Conservation (phyloP, 2,113 vertebrate species). For the Damaliscus lunatus region DNA sequence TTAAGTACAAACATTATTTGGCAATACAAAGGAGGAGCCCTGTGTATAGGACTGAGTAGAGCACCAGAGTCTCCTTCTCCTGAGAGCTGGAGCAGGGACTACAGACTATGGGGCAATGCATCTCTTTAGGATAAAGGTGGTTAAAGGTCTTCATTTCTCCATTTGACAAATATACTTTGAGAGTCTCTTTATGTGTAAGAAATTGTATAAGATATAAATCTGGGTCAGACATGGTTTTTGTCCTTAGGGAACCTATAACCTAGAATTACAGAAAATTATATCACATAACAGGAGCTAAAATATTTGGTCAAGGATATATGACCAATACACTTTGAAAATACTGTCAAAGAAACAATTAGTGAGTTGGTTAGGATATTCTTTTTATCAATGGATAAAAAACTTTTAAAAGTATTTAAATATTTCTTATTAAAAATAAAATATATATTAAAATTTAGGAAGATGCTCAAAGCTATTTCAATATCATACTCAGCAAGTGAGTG, state of each 20-base stretch:
- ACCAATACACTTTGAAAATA: background rate
- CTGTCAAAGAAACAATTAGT: background rate
- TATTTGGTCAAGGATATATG: background rate
- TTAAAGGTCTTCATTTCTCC: background rate
- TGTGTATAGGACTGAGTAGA: background rate
- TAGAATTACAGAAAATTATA: constrained; percentile 18
- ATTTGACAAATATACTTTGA: background rate
- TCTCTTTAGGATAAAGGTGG: background rate
- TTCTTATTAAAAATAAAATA: constrained; percentile 34
- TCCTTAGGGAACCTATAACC: background rate
- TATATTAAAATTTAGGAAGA: background rate
- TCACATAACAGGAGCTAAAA: background rate
- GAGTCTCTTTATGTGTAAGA: background rate
- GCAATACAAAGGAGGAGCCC: background rate
- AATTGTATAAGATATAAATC: background rate
- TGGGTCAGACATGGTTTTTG: background rate
- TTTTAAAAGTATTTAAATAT: constrained; percentile 18
- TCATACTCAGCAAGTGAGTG: background rate
- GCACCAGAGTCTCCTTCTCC: background rate
- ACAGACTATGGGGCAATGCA: background rate
- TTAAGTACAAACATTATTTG: constrained; percentile 28
- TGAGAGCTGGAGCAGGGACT: background rate
- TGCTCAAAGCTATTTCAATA: background rate
- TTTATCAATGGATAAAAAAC: background rate
- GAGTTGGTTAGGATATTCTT: constrained; percentile 8